A percentile compares a stretch with the other conserved stretches of the same genome.
These are phyloP conservation scores for Corythaeola cristata DNA, from an alignment of 2,113 vertebrate species.

Conservation along the genomic window DNA sequence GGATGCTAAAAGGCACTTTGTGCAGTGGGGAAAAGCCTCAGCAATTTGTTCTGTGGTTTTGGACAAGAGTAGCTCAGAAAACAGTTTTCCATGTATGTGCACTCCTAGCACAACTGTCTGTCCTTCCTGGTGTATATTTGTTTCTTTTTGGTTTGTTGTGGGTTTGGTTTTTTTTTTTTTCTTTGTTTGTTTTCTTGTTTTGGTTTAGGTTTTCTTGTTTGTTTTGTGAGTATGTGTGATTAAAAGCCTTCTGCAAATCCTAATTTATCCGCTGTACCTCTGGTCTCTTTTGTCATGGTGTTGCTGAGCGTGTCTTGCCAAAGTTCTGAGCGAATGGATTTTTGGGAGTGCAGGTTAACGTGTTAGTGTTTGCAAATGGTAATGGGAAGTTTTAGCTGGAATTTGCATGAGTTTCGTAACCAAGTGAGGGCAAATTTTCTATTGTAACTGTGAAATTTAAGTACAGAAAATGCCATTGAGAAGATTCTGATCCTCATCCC, in stretches of 20 bases:
- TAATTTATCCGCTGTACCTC: background rate
- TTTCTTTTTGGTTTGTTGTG: background rate
- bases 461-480: background rate
- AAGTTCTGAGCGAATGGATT: background rate
- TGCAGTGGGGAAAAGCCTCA: background rate
- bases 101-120: background rate
- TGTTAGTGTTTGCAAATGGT: background rate
- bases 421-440: background rate
- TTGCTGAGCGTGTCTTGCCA: background rate
- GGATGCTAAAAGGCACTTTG: conserved; percentile 74
- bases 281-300: background rate
- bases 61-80: conserved; percentile 46
- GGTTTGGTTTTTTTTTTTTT: background rate
- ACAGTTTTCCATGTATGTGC: background rate
- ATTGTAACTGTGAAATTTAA: background rate
- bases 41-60: conserved; percentile 66
- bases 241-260: background rate
- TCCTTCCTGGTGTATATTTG: background rate
- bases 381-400: background rate
- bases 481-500: background rate
- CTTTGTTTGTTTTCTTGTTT: background rate
- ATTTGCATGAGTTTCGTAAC: background rate
- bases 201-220: background rate
- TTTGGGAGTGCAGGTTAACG: background rate
- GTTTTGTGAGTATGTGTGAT: background rate